Evolutionary conservation across 2,113 vertebrate genomes (phyloP), one percentile per base, ranked within the genome.

Genomic region (Mustela nigripes): DNA sequence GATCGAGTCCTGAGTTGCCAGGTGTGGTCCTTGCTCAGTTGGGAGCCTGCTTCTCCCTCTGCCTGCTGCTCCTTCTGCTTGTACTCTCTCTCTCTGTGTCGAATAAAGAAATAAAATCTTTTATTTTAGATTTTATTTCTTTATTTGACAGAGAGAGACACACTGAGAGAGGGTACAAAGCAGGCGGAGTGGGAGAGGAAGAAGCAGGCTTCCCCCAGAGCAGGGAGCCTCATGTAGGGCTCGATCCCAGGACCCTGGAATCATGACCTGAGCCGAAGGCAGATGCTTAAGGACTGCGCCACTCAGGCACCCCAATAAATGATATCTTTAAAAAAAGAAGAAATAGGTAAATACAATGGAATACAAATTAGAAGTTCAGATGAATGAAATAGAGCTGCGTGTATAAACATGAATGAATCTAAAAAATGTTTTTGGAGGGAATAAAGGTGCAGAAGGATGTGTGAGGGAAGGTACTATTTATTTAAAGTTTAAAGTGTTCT

Each of bases 391-490:
- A 45, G 31, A 69, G 56, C 42, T 80, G 21, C 48, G 31, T 16
- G 18, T 85, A 24, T 74, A 36, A 91, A 50, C 12, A 80, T 56
- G 11, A 36, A 76, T 63, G 67, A 81, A 56, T 71, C 14, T 78
- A 60, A 86, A 88, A 24, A 26, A 18, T 63, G 33, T 50, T 78
- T 36, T 60, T 11, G 26, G 71, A 71, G 11, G 62, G 42, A 86
- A 69, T 45, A 69, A 85, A 48, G 11, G 69, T 92, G 36, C 39
- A 92, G 73, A 78, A 71, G 24, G 74, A 76, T 31, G 24, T 89
- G 0, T 84, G 22, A 71, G 14, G 22, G 56, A 58, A 58, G 14
- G 24, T 21, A 6, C 53, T 21, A 26, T 86, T 94, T 69, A 73
- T 39, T 95, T 69, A 67, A 94, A 60, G 33, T 89, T 82, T 60